Evolutionary conservation across 2,113 vertebrate species (phyloP).

Genomic region (Propithecus coquereli): DNA sequence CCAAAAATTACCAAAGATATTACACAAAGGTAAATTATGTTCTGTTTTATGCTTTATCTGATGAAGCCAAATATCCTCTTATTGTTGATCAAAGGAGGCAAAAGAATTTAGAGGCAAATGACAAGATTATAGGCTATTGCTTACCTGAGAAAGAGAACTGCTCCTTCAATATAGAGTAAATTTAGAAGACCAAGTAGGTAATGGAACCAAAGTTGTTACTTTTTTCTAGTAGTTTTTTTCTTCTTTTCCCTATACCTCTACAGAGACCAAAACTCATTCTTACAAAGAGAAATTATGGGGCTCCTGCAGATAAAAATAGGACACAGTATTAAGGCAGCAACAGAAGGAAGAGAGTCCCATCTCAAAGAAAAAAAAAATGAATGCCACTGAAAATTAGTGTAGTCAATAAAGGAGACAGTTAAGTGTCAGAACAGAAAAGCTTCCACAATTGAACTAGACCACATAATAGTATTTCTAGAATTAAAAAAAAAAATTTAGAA

Average conservation of each 20-base stretch:
- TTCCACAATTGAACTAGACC: slow-evolving; percentile 86
- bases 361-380: slow-evolving; percentile 48
- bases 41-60: slow-evolving; percentile 98
- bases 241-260: slow-evolving; percentile 82
- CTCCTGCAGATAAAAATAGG: slow-evolving; percentile 80
- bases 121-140: slow-evolving; percentile 82
- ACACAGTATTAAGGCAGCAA: slow-evolving; percentile 82
- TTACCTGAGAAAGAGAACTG: slow-evolving; percentile 82
- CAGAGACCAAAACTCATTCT: slow-evolving; percentile 89
- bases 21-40: slow-evolving; percentile 93
- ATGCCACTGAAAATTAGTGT: slow-evolving; percentile 59
- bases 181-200: slow-evolving; percentile 83
- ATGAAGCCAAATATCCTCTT: slow-evolving; percentile 97
- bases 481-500: slow-evolving; percentile 49
- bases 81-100: slow-evolving; percentile 89
- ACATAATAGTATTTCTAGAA: slow-evolving; percentile 81
- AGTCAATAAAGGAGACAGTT: slow-evolving; percentile 76
- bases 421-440: slow-evolving; percentile 80
- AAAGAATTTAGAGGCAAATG: slow-evolving; percentile 85
- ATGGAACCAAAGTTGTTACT: slow-evolving; percentile 92
- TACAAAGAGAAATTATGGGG: slow-evolving; percentile 72
- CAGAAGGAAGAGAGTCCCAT: slow-evolving; percentile 78
- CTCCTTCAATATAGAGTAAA: slow-evolving; percentile 83
- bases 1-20: slow-evolving; percentile 99
- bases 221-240: slow-evolving; percentile 66